phyloP scores from a whole-genome alignment of 2,797 vertebrate genomes.

The Poecilia picta region DNA sequence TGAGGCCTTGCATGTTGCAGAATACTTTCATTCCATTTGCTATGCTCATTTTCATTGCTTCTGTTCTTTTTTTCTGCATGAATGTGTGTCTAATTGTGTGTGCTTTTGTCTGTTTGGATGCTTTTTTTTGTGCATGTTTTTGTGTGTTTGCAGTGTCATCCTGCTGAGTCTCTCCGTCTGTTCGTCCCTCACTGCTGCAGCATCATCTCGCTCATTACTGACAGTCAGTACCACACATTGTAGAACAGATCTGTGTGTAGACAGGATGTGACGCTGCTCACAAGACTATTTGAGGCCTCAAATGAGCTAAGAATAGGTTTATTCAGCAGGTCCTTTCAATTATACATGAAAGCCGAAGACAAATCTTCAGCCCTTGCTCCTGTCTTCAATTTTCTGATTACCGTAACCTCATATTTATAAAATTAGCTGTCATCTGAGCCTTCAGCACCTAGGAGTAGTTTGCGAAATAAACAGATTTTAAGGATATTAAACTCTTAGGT shows the following conservation, averaged over 20 bases:
- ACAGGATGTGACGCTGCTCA: background rate
- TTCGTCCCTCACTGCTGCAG: conserved; percentile 96
- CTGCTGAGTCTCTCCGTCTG: conserved; percentile 91
- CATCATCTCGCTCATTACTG: conserved; percentile 91
- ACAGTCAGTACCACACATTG: conserved; percentile 87
- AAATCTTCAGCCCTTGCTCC: background rate
- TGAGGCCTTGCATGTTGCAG: background rate
- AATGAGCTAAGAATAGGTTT: conserved; percentile 4
- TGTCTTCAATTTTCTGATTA: background rate
- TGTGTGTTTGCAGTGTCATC: conserved; percentile 87
- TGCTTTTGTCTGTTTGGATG: conserved; percentile 16
- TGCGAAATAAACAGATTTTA: background rate
- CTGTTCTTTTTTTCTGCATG: conserved; percentile 11
- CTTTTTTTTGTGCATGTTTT: conserved; percentile 10
- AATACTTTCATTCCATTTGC: background rate
- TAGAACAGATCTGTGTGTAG: conserved; percentile 14
- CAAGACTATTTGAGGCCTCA: background rate
- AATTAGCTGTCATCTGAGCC: background rate
- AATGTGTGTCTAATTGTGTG: conserved; percentile 28
- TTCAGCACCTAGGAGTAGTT: background rate
- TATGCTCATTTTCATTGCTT: conserved; percentile 11
- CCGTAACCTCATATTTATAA: background rate
- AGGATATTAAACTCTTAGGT: background rate
- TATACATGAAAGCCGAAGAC: conserved; percentile 15
- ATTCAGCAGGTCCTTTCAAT: conserved; percentile 16